Evolutionary conservation across 2,797 vertebrate species (phyloP), one percentile per base, ranked within the genome.

Genomic region (Coregonus ussuriensis): DNA sequence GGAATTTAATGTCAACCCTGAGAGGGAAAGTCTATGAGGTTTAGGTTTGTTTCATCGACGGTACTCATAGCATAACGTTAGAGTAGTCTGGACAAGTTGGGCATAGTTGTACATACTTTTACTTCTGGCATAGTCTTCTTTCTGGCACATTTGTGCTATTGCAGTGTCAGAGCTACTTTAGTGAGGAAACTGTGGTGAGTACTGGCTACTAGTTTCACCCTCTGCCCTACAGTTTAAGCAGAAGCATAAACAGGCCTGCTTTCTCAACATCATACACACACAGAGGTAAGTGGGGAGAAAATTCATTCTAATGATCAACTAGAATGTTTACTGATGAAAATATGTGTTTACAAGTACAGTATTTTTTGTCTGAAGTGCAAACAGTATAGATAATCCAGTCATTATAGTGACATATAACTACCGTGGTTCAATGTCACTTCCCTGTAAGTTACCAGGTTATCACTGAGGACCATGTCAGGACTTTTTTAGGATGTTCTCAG

Each of bases 151-250:
- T 79, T 62, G 80, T 84, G 79, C 89, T 88, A 78, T 87, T 89
- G 80, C 83, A 86, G 80, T 85, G 86, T 86, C 79, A 72, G 80
- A 82, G 79, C 80, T 81, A 78, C 84, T 88, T 82, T 72, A 63
- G 77, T 83, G 79, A 90, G 87, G 91, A 90, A 91, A 81, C 86
- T 87, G 87, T 78, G 89, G 86, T 78, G 82, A 88, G 81, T 83
- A 65, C 77, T 83, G 82, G 75, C 82, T 76, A 82, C 77, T 74
- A 78, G 41, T 31, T 78, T 77, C 74, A 76, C 47, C 75, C 63
- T 86, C 80, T 84, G 82, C 76, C 62, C 85, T 82, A 87, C 76
- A 81, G 76, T 65, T 78, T 72, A 83, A 85, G 72, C 79, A 76
- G 82, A 85, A 76, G 33, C 83, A 80, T 35, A 47, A 6, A 3